Conservation (phyloP, 2,113 vertebrate species). For the Silurus asotus region DNA sequence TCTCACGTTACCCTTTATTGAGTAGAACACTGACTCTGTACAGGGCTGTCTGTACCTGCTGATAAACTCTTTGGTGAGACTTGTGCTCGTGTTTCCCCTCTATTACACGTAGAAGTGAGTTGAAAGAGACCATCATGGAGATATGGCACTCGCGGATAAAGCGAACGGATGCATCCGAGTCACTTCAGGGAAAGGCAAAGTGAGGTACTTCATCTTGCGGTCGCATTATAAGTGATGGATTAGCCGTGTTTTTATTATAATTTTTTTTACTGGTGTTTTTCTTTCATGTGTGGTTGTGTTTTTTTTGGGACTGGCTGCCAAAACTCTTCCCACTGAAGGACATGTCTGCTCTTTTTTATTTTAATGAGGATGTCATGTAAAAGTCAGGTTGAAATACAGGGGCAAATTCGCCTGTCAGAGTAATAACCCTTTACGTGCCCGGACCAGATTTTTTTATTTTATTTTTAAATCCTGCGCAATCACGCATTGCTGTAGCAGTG, state of each 20-base stretch:
- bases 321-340: not conserved
- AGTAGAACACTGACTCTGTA: not conserved
- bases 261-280: not conserved
- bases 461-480: not conserved
- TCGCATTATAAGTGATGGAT: conserved; percentile 18
- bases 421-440: not conserved
- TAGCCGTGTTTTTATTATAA: not conserved
- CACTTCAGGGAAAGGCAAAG: not conserved
- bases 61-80: not conserved
- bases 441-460: not conserved
- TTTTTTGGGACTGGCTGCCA: not conserved
- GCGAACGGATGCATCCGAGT: not conserved
- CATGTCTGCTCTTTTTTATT: not conserved
- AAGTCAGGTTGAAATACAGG: not conserved
- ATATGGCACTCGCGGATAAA: not conserved
- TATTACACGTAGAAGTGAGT: not conserved
- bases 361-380: not conserved
- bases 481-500: not conserved
- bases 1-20: not conserved
- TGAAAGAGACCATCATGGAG: not conserved
- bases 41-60: not conserved
- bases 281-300: not conserved
- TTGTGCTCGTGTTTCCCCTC: not conserved
- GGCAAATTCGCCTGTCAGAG: not conserved
- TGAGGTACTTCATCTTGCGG: not conserved